A percentile compares a stretch with the other conserved stretches of the same genome.
phyloP scores from a whole-genome alignment of 2,113 vertebrate genomes.

The Cochlearius cochlearius region DNA sequence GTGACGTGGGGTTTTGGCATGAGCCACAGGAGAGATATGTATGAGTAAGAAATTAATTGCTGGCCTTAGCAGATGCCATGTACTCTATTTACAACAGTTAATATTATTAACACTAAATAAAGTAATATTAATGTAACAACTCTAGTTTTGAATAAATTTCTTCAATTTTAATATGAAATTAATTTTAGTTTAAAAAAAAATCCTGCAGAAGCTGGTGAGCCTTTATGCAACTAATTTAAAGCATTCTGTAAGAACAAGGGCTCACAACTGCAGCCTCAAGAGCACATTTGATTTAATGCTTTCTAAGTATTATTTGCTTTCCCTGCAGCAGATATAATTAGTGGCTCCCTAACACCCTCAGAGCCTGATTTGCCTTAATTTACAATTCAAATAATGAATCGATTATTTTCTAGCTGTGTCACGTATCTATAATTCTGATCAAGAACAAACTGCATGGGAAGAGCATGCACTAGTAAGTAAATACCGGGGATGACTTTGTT shows the following conservation, averaged over 20 bases:
- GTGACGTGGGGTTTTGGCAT: background rate
- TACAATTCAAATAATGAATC: background rate
- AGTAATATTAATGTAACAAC: background rate
- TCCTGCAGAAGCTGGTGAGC: background rate
- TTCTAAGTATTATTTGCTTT: conserved; percentile 46
- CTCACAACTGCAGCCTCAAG: background rate
- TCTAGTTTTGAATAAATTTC: background rate
- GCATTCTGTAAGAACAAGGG: background rate
- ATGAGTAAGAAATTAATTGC: background rate
- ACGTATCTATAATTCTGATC: background rate
- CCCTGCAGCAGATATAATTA: conserved; percentile 2
- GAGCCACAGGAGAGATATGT: background rate
- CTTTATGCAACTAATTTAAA: background rate
- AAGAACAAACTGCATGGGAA: background rate
- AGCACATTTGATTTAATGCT: conserved; percentile 14
- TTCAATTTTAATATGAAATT: background rate
- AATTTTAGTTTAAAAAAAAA: background rate
- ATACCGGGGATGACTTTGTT: background rate
- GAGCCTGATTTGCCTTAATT: background rate
- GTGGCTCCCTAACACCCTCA: background rate
- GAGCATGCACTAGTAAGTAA: background rate
- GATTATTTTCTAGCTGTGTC: background rate
- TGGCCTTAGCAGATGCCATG: background rate
- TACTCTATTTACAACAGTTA: background rate
- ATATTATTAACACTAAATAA: background rate